phyloP scores from a whole-genome alignment of 2,113 vertebrate genomes.

The Salminus brasiliensis region DNA sequence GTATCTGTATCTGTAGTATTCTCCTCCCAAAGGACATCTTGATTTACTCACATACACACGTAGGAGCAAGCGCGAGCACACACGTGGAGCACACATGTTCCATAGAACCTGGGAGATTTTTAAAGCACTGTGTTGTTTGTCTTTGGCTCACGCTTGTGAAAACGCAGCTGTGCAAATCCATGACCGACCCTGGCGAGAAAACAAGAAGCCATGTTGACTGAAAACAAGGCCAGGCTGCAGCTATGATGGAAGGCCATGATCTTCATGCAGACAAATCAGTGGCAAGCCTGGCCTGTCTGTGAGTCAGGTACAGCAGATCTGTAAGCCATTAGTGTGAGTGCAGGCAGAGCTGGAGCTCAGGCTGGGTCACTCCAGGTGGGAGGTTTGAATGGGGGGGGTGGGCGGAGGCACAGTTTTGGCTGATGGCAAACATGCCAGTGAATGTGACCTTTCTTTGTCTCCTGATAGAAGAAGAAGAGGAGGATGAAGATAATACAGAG shows the following conservation, averaged over 20 bases:
- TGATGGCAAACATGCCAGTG: slow-evolving; percentile 22
- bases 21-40: slow-evolving; percentile 38
- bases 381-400: too few relatives aligned
- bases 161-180: slow-evolving; percentile 50
- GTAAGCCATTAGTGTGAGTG: slow-evolving; percentile 47
- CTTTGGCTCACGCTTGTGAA: slow-evolving; percentile 27
- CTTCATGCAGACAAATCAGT: slow-evolving; percentile 24
- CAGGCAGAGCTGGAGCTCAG: slow-evolving; percentile 23
- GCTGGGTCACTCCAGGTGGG: slow-evolving; percentile 8
- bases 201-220: slow-evolving; percentile 42
- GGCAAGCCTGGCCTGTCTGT: slow-evolving; percentile 21
- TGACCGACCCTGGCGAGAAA: slow-evolving; percentile 16
- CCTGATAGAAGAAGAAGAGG: slow-evolving; percentile 90
- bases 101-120: slow-evolving; percentile 13
- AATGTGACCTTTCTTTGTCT: slow-evolving; percentile 49
- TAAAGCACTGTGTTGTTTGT: slow-evolving; percentile 42
- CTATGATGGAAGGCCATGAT: slow-evolving; percentile 22
- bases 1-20: slow-evolving; percentile 38
- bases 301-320: slow-evolving; percentile 39
- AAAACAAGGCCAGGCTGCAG: slow-evolving; percentile 30
- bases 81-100: slow-evolving; percentile 44
- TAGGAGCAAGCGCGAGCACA: slow-evolving; percentile 33
- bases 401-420: slow-evolving; percentile 20
- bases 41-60: slow-evolving; percentile 29
- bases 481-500: slow-evolving; percentile 91